A percentile compares a stretch with the other conserved stretches of the same genome.
Evolutionary conservation across 2,113 vertebrate species (phyloP).

Genomic region (Oryzias celebensis): DNA sequence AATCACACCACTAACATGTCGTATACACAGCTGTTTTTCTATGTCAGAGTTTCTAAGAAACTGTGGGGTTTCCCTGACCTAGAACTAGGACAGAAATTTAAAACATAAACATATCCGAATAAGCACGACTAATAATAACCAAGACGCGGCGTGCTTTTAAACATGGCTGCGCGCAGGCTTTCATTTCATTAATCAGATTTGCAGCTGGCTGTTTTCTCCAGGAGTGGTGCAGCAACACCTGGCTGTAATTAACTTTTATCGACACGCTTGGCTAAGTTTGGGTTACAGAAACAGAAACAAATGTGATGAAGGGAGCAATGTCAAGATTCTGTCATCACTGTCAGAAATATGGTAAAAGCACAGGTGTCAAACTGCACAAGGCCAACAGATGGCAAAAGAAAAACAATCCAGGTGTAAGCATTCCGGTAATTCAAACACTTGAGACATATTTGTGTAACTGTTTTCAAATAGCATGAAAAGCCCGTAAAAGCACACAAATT

Average conservation of each 20-base stretch:
- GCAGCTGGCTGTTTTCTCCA: not conserved
- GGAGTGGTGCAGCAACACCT: constrained; percentile 1
- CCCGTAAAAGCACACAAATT: not conserved
- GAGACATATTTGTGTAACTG: not conserved
- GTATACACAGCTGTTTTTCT: constrained; percentile 8
- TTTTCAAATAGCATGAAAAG: not conserved
- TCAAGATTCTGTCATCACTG: constrained; percentile 5
- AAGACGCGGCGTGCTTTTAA: constrained; percentile 1
- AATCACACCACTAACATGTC: not conserved
- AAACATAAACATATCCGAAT: constrained; percentile 8
- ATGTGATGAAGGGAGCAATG: not conserved
- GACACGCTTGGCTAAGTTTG: constrained; percentile 6
- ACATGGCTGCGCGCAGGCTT: not conserved
- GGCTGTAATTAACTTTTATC: constrained; percentile 11
- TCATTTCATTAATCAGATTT: not conserved
- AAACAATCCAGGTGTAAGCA: not conserved
- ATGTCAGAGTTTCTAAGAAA: not conserved
- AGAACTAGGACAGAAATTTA: not conserved
- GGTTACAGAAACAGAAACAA: constrained; percentile 18
- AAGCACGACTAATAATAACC: constrained; percentile 7
- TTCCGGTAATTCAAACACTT: not conserved
- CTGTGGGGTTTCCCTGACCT: constrained; percentile 4
- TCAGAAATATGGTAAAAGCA: constrained; percentile 6
- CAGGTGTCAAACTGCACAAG: not conserved
- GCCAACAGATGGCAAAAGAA: not conserved